Evolutionary conservation across 1,140 invertebrate species (phyloP).

Genomic region (Phocides pigmalion): DNA sequence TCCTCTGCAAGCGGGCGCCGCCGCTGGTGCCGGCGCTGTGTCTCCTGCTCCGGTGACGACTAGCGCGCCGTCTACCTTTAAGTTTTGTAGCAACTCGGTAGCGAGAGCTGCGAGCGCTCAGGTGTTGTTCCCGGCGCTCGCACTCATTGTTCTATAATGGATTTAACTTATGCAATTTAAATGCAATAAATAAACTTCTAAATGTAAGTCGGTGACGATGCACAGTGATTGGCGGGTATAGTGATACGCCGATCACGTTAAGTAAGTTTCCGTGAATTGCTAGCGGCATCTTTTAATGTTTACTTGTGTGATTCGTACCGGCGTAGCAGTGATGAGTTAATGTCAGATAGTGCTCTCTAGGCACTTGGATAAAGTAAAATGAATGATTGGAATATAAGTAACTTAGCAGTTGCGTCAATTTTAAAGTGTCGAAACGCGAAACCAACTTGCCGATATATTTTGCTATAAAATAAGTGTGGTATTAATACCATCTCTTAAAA

Average conservation of each 20-base stretch:
- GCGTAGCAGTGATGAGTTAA: not conserved
- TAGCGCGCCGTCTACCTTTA: not conserved
- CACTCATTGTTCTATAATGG: not conserved
- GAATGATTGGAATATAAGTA: too few species aligned
- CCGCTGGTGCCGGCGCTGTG: not conserved
- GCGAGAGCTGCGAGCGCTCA: conserved; percentile 2
- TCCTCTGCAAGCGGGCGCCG: too few species aligned
- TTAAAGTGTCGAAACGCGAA: too few species aligned
- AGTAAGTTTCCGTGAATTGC: not conserved
- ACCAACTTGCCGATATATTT: too few species aligned
- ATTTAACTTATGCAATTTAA: conserved; percentile 1
- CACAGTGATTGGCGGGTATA: not conserved
- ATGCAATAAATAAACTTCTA: not conserved
- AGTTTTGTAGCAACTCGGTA: not conserved
- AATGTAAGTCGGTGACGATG: not conserved
- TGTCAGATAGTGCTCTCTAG: not conserved
- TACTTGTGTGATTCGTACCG: not conserved
- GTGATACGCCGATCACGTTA: too few species aligned
- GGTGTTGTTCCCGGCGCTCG: not conserved
- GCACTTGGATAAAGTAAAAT: too few species aligned
- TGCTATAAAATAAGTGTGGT: too few species aligned
- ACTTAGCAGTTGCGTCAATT: too few species aligned
- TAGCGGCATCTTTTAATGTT: not conserved
- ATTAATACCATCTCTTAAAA: too few species aligned
- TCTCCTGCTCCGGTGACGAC: not conserved